Base-by-base conservation (phyloP, 2,888 invertebrate species). In the Scrobipalpa costella region DNA sequence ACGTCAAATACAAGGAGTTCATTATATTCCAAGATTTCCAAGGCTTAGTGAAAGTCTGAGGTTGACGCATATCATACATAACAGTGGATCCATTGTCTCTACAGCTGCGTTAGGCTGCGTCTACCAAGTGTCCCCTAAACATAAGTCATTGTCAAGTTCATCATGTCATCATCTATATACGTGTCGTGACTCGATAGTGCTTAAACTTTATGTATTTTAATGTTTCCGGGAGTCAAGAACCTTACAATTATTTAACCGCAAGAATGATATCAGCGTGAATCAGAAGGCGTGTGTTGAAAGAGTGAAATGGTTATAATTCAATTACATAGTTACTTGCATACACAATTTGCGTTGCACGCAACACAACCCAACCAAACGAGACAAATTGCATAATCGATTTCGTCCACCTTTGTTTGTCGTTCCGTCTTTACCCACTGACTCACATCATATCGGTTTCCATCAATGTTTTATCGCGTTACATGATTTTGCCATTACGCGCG, bases 71-170 rank as follows among this genome's bases (percentile, higher is more conserved):
- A 60, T 60, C 15, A 44, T 44, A 27, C 27, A 33, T 13, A 55
- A 33, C 15, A 77, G 78, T 79, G 72, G 63, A 67, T 68, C 81
- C 71, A 85, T 88, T 88, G 87, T 88, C 75, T 67, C 67, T 75
- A 73, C 84, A 85, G 79, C 81, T 85, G 84, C 72, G 74, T 71
- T 68, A 83, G 85, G 79, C 81, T 85, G 84, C 72, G 74, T 71
- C 69, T 75, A 79, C 69, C 69, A 70, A 74, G 70, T 81, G 77
- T 80, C 81, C 78, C 79, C 74, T 68, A 81, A 80, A 82, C 79
- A 84, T 79, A 81, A 82, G 83, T 81, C 79, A 83, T 84, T 85
- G 84, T 84, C 83, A 85, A 85, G 84, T 87, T 85, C 79, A 84
- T 76, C 75, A 75, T 74, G 86, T 85, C 79, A 84, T 76, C 75